phyloP scores from a whole-genome alignment of 2,113 vertebrate genomes.

The Sinocyclocheilus anshuiensis region DNA sequence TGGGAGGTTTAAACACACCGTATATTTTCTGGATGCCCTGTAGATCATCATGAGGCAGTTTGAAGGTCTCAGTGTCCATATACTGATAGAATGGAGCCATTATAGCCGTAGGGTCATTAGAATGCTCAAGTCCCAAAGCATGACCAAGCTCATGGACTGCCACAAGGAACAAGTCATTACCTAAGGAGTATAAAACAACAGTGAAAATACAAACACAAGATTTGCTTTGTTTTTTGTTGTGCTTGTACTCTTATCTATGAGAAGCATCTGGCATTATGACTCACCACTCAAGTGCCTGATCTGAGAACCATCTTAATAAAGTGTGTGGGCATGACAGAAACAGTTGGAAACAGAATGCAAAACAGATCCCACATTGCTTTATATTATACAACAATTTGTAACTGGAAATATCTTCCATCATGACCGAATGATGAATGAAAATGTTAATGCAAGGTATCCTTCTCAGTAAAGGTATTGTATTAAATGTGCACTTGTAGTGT shows the following conservation, averaged over 20 bases:
- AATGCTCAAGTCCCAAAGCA: conserved; percentile 80
- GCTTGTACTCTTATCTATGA: neutral
- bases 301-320: neutral
- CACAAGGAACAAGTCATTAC: conserved; percentile 77
- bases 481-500: neutral
- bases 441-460: neutral
- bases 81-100: conserved; percentile 85
- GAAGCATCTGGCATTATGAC: neutral
- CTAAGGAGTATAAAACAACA: conserved; percentile 23
- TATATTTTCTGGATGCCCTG: conserved; percentile 83
- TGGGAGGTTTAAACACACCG: conserved; percentile 63
- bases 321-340: neutral
- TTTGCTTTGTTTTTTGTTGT: neutral
- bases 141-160: conserved; percentile 82
- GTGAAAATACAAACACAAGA: neutral
- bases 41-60: conserved; percentile 81
- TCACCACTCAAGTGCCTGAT: conserved; percentile 13
- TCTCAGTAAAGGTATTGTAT: neutral
- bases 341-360: neutral
- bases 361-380: neutral
- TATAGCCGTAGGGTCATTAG: conserved; percentile 79
- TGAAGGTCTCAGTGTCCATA: conserved; percentile 81
- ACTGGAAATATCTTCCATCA: neutral
- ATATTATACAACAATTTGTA: neutral
- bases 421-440: neutral